These are phyloP conservation scores for Lypha dubia DNA, from an alignment of 2,888 invertebrate species.

Conservation along the genomic window DNA sequence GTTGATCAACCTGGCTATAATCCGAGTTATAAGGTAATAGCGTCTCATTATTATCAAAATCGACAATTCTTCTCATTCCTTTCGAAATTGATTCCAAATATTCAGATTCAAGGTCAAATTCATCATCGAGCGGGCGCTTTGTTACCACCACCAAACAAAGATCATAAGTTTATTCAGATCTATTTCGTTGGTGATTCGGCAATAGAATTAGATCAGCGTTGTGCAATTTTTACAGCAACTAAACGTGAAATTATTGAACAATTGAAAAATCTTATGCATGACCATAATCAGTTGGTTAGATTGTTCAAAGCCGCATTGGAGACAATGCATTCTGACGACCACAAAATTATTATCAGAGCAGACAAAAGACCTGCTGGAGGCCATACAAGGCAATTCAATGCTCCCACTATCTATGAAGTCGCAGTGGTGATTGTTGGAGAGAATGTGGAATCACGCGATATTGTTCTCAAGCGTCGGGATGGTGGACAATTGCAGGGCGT, in stretches of 20 bases:
- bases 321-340: conserved; percentile 43
- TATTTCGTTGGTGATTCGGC: too few relatives aligned
- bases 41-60: conserved; percentile 24
- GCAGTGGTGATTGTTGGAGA: conserved; percentile 36
- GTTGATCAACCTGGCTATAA: conserved; percentile 32
- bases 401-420: conserved; percentile 18
- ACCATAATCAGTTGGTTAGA: conserved; percentile 54
- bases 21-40: conserved; percentile 30
- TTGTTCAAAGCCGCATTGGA: conserved; percentile 55
- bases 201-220: too few relatives aligned
- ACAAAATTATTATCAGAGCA: conserved; percentile 57
- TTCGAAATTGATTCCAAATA: conserved; percentile 46
- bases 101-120: conserved; percentile 65
- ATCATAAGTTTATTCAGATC: conserved; percentile 36
- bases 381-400: conserved; percentile 30
- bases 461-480: conserved; percentile 40
- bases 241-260: too few relatives aligned
- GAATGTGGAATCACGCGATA: conserved; percentile 20
- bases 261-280: too few relatives aligned
- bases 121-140: conserved; percentile 62
- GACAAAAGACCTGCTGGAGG: conserved; percentile 49
- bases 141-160: conserved; percentile 46
- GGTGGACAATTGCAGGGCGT: conserved; percentile 17
- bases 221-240: too few relatives aligned
- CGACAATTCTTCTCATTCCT: conserved; percentile 22